These are phyloP conservation scores for Heliconius eleuchia DNA, from an alignment of 1,140 invertebrate species.

Conservation along the genomic window DNA sequence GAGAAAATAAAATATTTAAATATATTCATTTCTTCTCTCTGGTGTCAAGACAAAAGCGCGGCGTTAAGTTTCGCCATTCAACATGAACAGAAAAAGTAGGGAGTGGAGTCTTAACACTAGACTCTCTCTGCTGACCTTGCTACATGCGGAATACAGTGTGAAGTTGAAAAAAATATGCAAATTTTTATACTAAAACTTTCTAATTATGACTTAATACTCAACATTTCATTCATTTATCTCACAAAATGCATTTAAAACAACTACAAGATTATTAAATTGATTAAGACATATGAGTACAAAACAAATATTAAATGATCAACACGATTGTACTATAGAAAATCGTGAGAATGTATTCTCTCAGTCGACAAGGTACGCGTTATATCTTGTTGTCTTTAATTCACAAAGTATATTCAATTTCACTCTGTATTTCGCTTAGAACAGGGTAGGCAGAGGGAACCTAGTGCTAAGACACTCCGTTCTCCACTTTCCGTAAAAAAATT, in stretches of 20 bases:
- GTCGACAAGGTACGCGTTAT: background rate
- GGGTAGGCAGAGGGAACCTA: no score
- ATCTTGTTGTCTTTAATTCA: background rate
- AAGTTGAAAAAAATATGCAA: background rate
- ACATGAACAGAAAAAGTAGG: background rate
- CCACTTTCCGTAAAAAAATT: no score
- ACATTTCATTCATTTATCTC: background rate
- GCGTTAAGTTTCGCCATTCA: no score
- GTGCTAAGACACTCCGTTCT: no score
- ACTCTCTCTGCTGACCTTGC: background rate
- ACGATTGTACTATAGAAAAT: slow-evolving; percentile 21
- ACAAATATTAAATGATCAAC: slow-evolving; percentile 28
- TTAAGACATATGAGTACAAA: background rate
- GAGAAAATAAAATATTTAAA: background rate
- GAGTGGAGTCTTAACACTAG: background rate
- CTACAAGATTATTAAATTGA: background rate
- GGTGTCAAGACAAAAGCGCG: no score
- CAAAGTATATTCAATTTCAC: background rate
- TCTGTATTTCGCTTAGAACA: no score
- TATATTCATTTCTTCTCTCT: background rate
- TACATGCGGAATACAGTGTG: background rate
- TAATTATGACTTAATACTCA: no score
- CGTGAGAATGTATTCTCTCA: slow-evolving; percentile 25
- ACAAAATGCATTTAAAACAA: background rate
- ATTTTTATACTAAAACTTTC: no score